These are phyloP conservation scores for Rousettus leschenaultii DNA, from an alignment of 2,113 vertebrate genomes.

Conservation along the genomic window DNA sequence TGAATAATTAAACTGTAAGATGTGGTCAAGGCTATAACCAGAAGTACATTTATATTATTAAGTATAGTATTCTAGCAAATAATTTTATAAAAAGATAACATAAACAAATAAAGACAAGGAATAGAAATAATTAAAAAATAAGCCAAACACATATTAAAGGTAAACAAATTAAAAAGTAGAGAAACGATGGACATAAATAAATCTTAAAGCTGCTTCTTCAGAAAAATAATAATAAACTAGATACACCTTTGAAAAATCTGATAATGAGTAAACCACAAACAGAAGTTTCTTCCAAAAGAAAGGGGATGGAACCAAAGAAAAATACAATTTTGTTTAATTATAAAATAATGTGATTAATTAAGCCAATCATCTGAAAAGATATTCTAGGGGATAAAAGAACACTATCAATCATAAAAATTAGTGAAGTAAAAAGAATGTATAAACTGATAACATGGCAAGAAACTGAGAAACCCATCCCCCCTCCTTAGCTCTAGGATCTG, in stretches of 20 bases:
- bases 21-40: not conserved
- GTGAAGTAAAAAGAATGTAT: not conserved
- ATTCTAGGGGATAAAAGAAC: not conserved
- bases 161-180: not conserved
- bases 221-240: not conserved
- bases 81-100: not conserved
- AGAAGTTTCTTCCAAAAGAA: not conserved
- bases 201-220: not conserved
- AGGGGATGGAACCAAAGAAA: not conserved
- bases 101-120: not conserved
- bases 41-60: not conserved
- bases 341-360: not conserved
- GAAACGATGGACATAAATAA: slow-evolving; percentile 7
- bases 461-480: not conserved
- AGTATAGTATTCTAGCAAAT: not conserved
- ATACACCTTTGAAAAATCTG: not conserved
- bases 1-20: not conserved
- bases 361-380: not conserved
- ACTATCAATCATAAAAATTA: not conserved
- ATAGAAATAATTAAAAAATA: slow-evolving; percentile 3
- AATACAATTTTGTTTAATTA: not conserved
- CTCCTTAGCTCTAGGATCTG: no score
- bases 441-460: not conserved
- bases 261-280: not conserved
- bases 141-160: not conserved